Conservation (phyloP, 2,113 vertebrate species). For the Circaetus gallicus region DNA sequence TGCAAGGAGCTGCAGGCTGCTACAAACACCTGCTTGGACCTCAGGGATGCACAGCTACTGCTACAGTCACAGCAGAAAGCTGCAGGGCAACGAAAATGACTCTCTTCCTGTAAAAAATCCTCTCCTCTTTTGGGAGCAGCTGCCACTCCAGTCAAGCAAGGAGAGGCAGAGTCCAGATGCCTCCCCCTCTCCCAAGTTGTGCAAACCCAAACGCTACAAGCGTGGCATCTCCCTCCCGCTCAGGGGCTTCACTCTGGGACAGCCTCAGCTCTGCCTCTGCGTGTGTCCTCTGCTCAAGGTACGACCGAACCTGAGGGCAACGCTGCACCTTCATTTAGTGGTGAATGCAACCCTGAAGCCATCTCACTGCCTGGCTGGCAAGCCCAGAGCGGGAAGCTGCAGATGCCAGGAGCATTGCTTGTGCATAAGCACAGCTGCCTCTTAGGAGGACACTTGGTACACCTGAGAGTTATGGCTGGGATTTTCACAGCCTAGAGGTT, state of each 20-base stretch:
- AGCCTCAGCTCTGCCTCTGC: neutral
- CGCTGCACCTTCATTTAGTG: rapidly evolving
- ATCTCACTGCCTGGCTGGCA: neutral
- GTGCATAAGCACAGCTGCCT: neutral
- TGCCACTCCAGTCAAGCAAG: neutral
- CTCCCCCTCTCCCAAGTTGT: neutral
- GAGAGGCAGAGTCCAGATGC: neutral
- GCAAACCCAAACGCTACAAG: neutral
- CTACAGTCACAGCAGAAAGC: neutral
- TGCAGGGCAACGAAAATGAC: neutral
- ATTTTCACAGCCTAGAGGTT: neutral
- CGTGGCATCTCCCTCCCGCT: neutral
- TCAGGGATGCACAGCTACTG: neutral
- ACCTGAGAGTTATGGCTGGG: neutral
- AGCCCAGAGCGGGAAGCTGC: neutral
- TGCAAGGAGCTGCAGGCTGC: neutral
- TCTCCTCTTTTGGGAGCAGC: neutral
- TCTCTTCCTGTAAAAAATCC: neutral
- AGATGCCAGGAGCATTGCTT: too few species aligned
- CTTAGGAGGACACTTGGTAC: neutral
- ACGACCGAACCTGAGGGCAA: rapidly evolving
- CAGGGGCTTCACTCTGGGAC: neutral
- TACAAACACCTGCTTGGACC: neutral
- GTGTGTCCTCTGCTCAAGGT: neutral
- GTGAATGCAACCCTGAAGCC: neutral